phyloP scores from a whole-genome alignment of 2,113 vertebrate genomes.

The Corynorhinus townsendii region DNA sequence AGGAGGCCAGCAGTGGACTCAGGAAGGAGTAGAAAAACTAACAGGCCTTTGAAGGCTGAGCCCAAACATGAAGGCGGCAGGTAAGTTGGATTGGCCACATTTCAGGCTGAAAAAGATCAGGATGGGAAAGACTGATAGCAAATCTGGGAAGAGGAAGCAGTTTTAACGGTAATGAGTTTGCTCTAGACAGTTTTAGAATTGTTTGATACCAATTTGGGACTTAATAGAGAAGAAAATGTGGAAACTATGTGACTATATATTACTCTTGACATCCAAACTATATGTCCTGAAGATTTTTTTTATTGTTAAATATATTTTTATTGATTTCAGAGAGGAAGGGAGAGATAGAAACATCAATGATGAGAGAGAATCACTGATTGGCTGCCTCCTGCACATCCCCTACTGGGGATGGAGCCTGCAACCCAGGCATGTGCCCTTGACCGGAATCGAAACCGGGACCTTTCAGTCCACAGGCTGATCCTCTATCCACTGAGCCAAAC shows the following conservation, averaged over 20 bases:
- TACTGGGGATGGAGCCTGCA: too few species aligned
- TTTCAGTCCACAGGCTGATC: too few species aligned
- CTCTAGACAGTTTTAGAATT: not conserved
- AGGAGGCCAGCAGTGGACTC: not conserved
- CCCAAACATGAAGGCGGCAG: accelerated
- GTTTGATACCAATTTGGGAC: not conserved
- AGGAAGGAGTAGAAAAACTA: not conserved
- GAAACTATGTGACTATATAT: not conserved
- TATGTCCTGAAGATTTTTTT: too few species aligned
- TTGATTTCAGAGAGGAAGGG: too few species aligned
- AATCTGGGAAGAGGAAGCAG: not conserved
- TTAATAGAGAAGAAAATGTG: not conserved
- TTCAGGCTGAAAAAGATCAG: not conserved
- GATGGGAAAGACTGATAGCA: not conserved
- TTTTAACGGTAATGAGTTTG: not conserved
- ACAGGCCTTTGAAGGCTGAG: not conserved
- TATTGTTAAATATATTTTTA: too few species aligned
- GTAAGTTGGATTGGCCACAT: not conserved
- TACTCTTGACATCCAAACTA: not conserved
- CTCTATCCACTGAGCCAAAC: too few species aligned
- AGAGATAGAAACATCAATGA: too few species aligned
- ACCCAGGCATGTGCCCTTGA: too few species aligned
- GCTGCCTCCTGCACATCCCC: too few species aligned
- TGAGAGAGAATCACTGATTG: too few species aligned
- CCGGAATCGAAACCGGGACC: too few species aligned